These are phyloP conservation scores for Gopherus flavomarginatus DNA, from an alignment of 2,113 vertebrate genomes.

Conservation along the genomic window DNA sequence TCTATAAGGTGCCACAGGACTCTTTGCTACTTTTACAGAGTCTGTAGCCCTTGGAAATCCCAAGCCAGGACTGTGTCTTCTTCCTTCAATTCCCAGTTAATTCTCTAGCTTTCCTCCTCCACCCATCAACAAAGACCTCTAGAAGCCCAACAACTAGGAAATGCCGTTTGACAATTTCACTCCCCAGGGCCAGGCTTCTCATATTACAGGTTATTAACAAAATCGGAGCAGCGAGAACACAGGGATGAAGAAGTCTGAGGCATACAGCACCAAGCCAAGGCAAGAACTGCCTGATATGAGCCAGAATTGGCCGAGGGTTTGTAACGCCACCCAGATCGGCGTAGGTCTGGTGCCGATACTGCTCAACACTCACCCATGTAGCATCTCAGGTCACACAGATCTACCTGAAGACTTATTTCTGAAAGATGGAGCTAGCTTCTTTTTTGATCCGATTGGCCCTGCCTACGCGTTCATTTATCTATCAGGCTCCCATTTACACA, in stretches of 20 bases:
- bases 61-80: not conserved
- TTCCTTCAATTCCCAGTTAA: not conserved
- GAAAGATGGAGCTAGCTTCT: not conserved
- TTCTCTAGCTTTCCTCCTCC: not conserved
- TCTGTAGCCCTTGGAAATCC: not conserved
- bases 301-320: not conserved
- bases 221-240: constrained; percentile 50
- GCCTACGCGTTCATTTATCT: not conserved
- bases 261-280: not conserved
- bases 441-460: not conserved
- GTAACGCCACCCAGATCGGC: not conserved
- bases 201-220: constrained; percentile 65
- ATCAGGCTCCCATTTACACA: not conserved
- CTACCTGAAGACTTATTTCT: not conserved
- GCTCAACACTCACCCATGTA: accelerated
- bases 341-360: not conserved
- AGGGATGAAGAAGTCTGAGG: constrained; percentile 11
- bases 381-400: not conserved
- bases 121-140: constrained; percentile 50
- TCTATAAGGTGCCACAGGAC: too few relatives aligned
- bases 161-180: constrained; percentile 60
- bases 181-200: constrained; percentile 58
- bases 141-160: constrained; percentile 44
- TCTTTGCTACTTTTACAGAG: too few relatives aligned
- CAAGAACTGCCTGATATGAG: not conserved